Conservation (phyloP, 2,797 vertebrate species). For the Microhierax caerulescens region DNA sequence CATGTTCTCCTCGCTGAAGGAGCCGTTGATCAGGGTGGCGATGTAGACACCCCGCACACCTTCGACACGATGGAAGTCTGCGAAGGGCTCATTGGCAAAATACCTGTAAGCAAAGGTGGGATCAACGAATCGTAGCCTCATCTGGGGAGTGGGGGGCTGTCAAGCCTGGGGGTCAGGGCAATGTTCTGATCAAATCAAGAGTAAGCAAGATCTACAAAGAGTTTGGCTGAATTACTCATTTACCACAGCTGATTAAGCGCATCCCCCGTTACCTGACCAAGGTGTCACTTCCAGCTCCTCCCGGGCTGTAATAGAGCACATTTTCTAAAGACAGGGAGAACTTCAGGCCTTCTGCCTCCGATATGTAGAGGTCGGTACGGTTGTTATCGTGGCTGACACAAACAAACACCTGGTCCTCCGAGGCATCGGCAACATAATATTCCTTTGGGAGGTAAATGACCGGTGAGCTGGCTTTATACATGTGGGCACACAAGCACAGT, state of each 20-base stretch:
- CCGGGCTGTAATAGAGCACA: conserved; percentile 91
- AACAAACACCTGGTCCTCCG: conserved; percentile 97
- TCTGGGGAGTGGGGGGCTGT: accelerated
- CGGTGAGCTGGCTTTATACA: accelerated
- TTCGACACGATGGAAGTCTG: conserved; percentile 93
- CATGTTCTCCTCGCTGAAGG: conserved; percentile 94
- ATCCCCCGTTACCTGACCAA: conserved; percentile 84
- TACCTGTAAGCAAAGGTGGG: conserved; percentile 76
- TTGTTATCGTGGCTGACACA: conserved; percentile 94
- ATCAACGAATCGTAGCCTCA: accelerated
- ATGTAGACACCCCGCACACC: conserved; percentile 93
- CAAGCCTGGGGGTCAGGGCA: accelerated
- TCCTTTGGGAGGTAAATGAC: conserved; percentile 78
- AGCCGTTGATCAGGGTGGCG: conserved; percentile 91
- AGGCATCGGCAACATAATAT: conserved; percentile 94
- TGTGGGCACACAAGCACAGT: too few species aligned
- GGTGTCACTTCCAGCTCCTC: conserved; percentile 90
- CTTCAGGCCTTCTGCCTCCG: conserved; percentile 90
- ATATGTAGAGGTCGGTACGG: conserved; percentile 94
- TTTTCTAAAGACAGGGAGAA: conserved; percentile 96
- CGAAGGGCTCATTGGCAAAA: conserved; percentile 94
- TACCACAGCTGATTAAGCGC: accelerated
- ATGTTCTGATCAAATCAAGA: accelerated
- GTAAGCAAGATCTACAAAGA: accelerated
- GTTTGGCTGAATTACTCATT: accelerated